Conservation (phyloP, 2,888 invertebrate species). For the Aleiodes leptofemur region DNA sequence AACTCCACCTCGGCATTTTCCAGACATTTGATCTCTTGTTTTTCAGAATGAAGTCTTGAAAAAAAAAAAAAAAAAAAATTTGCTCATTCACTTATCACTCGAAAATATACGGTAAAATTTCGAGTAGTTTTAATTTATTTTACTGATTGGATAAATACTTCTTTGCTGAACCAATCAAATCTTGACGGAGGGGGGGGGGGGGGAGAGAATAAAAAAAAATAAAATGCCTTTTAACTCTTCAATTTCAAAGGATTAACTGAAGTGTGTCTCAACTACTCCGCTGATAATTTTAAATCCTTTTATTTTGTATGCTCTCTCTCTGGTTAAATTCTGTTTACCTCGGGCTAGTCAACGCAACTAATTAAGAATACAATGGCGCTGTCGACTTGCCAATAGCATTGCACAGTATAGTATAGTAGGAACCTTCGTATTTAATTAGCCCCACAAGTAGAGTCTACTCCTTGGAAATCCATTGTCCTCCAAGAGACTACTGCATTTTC, state of each 20-base stretch:
- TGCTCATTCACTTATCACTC: neutral
- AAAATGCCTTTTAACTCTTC: neutral
- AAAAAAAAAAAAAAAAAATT: neutral
- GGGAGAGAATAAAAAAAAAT: too few species aligned
- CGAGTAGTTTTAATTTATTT: neutral
- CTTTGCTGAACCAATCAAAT: too few species aligned
- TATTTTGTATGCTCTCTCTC: conserved; percentile 8
- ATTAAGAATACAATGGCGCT: conserved; percentile 44
- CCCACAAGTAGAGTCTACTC: conserved; percentile 37
- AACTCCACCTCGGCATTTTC: conserved; percentile 27
- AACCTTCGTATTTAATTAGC: conserved; percentile 52
- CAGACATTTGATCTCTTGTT: conserved; percentile 32
- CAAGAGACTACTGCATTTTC: conserved; percentile 53
- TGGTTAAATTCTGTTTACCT: conserved; percentile 33
- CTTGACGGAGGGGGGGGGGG: too few species aligned
- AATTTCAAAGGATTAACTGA: conserved; percentile 2
- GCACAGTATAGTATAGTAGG: conserved; percentile 35
- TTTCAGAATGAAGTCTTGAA: neutral
- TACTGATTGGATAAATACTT: too few species aligned
- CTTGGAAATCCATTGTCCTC: conserved; percentile 53
- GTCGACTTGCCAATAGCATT: conserved; percentile 43
- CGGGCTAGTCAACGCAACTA: conserved; percentile 36
- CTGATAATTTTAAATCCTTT: conserved; percentile 21
- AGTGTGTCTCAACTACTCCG: neutral
- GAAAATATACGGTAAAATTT: neutral